A percentile compares a stretch with the other conserved stretches of the same genome.
These are phyloP conservation scores for Aspidapion aeneum DNA, from an alignment of 2,888 invertebrate species.

Conservation along the genomic window DNA sequence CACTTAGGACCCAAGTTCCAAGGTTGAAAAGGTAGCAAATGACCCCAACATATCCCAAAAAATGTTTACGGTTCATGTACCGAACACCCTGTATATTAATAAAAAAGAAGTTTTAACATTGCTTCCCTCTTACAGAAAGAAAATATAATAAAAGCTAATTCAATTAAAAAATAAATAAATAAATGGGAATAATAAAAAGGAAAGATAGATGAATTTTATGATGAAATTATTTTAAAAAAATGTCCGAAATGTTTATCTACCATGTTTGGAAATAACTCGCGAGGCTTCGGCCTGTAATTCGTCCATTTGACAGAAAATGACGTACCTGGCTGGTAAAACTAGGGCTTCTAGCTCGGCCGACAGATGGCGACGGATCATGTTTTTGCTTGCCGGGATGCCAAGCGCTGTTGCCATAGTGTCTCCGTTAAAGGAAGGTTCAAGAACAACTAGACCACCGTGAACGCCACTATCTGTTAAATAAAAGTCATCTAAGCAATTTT, in stretches of 20 bases:
- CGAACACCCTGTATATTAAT: too few relatives aligned
- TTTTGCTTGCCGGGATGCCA: slow-evolving; percentile 89
- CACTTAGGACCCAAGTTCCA: too few relatives aligned
- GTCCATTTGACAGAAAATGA: slow-evolving; percentile 83
- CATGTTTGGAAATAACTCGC: slow-evolving; percentile 64
- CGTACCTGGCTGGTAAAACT: slow-evolving; percentile 90
- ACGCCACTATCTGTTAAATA: slow-evolving; percentile 80
- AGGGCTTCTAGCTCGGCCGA: slow-evolving; percentile 88
- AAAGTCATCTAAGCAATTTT: not conserved
- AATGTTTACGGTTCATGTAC: too few relatives aligned
- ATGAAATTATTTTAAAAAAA: too few relatives aligned
- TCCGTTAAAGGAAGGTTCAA: slow-evolving; percentile 91
- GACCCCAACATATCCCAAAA: too few relatives aligned
- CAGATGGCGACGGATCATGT: slow-evolving; percentile 88
- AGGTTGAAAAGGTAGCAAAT: too few relatives aligned
- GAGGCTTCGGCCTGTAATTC: slow-evolving; percentile 76
- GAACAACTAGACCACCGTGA: slow-evolving; percentile 88
- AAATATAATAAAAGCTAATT: too few relatives aligned
- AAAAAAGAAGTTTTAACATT: too few relatives aligned
- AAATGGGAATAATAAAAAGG: too few relatives aligned
- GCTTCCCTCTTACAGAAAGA: too few relatives aligned
- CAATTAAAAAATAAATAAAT: too few relatives aligned
- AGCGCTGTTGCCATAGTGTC: slow-evolving; percentile 93
- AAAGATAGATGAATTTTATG: too few relatives aligned
- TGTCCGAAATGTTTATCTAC: slow-evolving; percentile 44